Evolutionary conservation across 2,113 vertebrate species (phyloP).

Genomic region (Ciconia boyciana): DNA sequence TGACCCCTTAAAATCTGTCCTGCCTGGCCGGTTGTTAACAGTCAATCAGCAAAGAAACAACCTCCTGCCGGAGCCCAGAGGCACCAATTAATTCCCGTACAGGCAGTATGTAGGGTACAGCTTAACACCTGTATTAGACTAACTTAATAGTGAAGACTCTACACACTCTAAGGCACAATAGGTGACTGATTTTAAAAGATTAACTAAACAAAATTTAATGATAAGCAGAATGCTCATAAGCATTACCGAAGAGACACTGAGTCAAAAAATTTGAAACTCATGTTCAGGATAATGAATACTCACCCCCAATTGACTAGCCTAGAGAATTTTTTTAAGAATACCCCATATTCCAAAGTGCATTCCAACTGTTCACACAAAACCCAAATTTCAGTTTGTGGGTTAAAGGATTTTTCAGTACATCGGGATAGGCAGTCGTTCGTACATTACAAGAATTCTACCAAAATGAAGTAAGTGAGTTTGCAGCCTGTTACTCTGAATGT

Average conservation of each 20-base stretch:
- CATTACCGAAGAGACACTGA: neutral
- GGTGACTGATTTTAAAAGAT: neutral
- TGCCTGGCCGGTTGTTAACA: conserved; percentile 51
- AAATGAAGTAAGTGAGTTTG: neutral
- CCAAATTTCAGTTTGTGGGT: neutral
- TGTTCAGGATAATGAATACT: neutral
- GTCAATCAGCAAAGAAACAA: conserved; percentile 46
- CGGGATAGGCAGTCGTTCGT: neutral
- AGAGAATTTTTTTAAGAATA: neutral
- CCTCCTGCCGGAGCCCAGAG: neutral
- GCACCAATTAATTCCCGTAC: neutral
- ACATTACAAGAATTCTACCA: neutral
- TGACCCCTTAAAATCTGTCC: conserved; percentile 53
- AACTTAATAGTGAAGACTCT: neutral
- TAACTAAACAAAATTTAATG: neutral
- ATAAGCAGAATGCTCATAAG: neutral
- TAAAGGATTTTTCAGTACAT: neutral
- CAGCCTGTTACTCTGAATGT: neutral
- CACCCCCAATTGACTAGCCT: neutral
- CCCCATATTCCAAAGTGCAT: neutral
- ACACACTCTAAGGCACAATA: neutral
- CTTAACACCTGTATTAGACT: conserved; percentile 4
- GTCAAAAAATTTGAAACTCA: neutral
- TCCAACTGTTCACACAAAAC: neutral
- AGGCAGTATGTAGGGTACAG: neutral